A percentile compares a stretch with the other conserved stretches of the same genome.
Evolutionary conservation across 2,888 invertebrate species (phyloP).

Genomic region (Heliothis peltigera): DNA sequence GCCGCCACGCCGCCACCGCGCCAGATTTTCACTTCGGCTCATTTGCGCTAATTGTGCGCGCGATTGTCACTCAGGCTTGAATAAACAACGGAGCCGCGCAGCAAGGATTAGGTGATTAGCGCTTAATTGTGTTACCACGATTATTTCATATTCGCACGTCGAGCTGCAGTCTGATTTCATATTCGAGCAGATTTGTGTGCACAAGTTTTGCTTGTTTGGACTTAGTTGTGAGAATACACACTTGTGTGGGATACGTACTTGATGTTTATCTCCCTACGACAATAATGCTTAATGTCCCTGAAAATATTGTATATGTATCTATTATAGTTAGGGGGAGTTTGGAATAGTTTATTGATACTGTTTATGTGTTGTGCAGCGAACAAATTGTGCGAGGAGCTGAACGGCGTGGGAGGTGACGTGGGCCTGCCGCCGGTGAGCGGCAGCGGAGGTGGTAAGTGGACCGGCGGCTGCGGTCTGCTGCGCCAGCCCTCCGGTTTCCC

Average conservation of each 20-base stretch:
- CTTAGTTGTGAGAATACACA: conserved; percentile 53
- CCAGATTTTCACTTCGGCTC: conserved; percentile 90
- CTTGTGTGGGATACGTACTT: conserved; percentile 30
- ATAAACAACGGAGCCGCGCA: conserved; percentile 88
- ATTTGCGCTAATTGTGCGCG: conserved; percentile 90
- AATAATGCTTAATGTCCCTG: conserved; percentile 47
- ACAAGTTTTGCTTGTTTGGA: conserved; percentile 74
- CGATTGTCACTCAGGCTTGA: conserved; percentile 90
- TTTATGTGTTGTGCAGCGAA: conserved; percentile 76
- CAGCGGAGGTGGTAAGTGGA: conserved; percentile 88
- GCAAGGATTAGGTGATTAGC: conserved; percentile 90
- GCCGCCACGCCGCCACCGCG: conserved; percentile 70
- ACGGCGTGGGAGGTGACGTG: conserved; percentile 81
- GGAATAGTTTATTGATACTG: conserved; percentile 28
- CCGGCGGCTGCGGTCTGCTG: conserved; percentile 91
- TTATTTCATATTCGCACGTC: conserved; percentile 86
- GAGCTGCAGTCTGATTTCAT: conserved; percentile 86
- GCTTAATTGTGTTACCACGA: conserved; percentile 88
- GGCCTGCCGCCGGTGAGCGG: conserved; percentile 79
- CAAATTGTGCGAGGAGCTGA: conserved; percentile 85
- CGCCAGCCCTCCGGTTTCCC: conserved; percentile 91
- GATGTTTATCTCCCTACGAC: conserved; percentile 17
- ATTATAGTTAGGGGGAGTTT: conserved; percentile 34
- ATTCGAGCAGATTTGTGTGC: conserved; percentile 83
- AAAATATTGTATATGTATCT: conserved; percentile 39